These are phyloP conservation scores for Hofmannophila pseudospretella DNA, from an alignment of 2,888 invertebrate genomes.

Conservation along the genomic window DNA sequence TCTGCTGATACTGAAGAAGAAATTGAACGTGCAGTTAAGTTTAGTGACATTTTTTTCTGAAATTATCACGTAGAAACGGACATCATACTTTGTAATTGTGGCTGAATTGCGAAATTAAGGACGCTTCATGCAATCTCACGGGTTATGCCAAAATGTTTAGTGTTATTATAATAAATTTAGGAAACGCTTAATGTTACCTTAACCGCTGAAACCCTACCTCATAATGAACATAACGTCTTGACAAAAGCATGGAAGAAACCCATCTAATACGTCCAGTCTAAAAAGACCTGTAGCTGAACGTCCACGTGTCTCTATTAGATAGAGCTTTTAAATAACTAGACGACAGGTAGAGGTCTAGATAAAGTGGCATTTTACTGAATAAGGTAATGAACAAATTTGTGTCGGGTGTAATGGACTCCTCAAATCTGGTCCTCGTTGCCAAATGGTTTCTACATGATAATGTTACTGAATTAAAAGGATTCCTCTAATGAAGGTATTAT, in stretches of 20 bases:
- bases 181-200: too few species aligned
- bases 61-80: too few species aligned
- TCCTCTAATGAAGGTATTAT: constrained; percentile 1
- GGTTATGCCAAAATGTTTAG: neutral
- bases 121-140: too few species aligned
- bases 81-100: too few species aligned
- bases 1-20: too few species aligned
- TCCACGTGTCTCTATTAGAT: neutral
- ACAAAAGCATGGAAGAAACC: constrained; percentile 1
- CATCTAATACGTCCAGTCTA: neutral
- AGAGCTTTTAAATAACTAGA: neutral
- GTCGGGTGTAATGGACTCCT: constrained; percentile 35
- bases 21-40: too few species aligned
- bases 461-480: constrained; percentile 18
- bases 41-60: too few species aligned
- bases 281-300: constrained; percentile 7
- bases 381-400: constrained; percentile 52
- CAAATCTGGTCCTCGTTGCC: constrained; percentile 34
- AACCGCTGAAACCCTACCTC: constrained; percentile 10
- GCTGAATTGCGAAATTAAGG: neutral
- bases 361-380: constrained; percentile 27
- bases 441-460: constrained; percentile 29
- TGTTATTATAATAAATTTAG: constrained; percentile 6
- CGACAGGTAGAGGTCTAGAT: constrained; percentile 11
- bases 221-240: constrained; percentile 6